Evolutionary conservation across 30 jellyfish, hydroid and myxozoan genomes (phyloP), one percentile per base, ranked within the genome.

Genomic region (Morbakka virulenta): DNA sequence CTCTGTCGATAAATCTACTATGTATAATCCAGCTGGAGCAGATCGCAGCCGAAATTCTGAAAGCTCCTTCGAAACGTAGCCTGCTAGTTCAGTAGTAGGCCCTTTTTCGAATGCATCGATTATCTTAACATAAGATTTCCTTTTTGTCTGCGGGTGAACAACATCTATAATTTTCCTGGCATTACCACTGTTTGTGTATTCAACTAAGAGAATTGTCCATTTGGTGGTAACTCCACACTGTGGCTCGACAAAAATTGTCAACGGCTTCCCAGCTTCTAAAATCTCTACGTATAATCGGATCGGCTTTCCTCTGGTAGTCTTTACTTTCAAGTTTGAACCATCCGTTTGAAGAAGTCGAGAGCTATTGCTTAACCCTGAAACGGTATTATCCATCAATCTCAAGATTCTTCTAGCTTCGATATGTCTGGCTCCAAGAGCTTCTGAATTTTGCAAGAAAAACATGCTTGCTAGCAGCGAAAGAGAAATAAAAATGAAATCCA

Each of bases 1-100:
- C 1, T 32, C 36, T 13, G 89, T 62, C 17, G 61, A 76, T 79
- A 79, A 35, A 33, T 79, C 82, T 4, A 79, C 27, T 31, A 62
- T 79, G 77, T 79, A 79, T 22, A 79, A 50, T 0, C 89, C 89
- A 49, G 48, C 30, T 9, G 89, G 89, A 23, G 89, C 89, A 2
- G 72, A 48, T n/a, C 68, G 32, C 67, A 79, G 71, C 51, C 33
- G 23, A 35, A 79, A 79, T 23, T 28, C 32, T 51, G 52, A 76
- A 6, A 79, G 67, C 22, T 79, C 89, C 34, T 28, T 48, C 22
- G 89, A 28, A 57, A 52, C 81, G 64, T 79, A 79, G 32, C 52
- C 41, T 25, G 89, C 89, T 33, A 79, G 64, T 26, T 78, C 89
- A 29, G 68, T 72, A 67, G 81, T 34, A 48, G 50, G 30, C 20